These are phyloP conservation scores for Prunella strophiata DNA, from an alignment of 2,797 vertebrate species.

Conservation along the genomic window DNA sequence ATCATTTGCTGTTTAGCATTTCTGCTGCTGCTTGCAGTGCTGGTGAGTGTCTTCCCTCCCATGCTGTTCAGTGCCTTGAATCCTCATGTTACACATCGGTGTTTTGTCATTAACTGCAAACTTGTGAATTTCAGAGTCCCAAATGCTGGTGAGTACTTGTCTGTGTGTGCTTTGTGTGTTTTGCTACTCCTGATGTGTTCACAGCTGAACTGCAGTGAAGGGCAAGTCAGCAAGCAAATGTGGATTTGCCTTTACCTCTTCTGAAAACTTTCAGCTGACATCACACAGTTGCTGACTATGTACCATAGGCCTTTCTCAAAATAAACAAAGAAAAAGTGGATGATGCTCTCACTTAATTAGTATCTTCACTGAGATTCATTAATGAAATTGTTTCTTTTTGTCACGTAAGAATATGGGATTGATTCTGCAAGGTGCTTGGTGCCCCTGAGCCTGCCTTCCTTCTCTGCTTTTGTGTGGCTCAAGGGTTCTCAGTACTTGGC, in stretches of 20 bases:
- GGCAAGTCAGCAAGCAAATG: slow-evolving; percentile 42
- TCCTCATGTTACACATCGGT: background rate
- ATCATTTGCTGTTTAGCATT: slow-evolving; percentile 34
- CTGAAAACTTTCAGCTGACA: slow-evolving; percentile 45
- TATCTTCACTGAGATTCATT: slow-evolving; percentile 55
- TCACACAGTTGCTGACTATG: background rate
- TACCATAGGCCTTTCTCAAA: background rate
- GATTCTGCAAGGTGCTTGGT: background rate
- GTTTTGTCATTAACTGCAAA: slow-evolving; percentile 45
- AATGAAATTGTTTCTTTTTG: slow-evolving; percentile 50
- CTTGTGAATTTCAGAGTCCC: slow-evolving; percentile 56
- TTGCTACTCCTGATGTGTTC: slow-evolving; percentile 62
- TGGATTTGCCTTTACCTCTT: slow-evolving; percentile 29
- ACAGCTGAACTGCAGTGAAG: slow-evolving; percentile 63
- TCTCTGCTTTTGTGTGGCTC: background rate
- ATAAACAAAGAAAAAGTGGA: slow-evolving; percentile 12
- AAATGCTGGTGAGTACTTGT: slow-evolving; percentile 64
- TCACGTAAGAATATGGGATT: slow-evolving; percentile 37
- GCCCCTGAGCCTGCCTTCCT: background rate
- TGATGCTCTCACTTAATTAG: slow-evolving; percentile 54
- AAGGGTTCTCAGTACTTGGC: background rate
- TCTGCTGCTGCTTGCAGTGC: slow-evolving; percentile 39
- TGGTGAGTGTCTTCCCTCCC: slow-evolving; percentile 16
- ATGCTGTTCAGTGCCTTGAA: background rate
- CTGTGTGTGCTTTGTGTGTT: slow-evolving; percentile 47